These are phyloP conservation scores for Caenorhabditis latens DNA, from an alignment of 1,140 invertebrate species.

Conservation along the genomic window DNA sequence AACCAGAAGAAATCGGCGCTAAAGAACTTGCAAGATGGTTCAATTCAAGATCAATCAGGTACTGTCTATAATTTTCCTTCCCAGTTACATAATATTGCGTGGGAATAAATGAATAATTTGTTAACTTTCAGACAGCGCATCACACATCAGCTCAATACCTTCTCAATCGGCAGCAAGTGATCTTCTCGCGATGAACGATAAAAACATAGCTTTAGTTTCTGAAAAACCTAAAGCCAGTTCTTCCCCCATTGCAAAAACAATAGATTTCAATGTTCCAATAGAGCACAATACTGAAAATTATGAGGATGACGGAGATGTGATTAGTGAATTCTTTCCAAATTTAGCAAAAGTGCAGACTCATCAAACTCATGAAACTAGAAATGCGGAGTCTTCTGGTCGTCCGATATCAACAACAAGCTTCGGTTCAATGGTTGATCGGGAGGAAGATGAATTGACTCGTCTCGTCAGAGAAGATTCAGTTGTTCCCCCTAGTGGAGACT, in stretches of 20 bases:
- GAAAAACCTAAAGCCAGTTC: background rate
- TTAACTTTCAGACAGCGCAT: no score
- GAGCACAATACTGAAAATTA: background rate
- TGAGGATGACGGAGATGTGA: background rate
- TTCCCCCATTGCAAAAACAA: background rate
- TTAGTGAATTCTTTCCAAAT: constrained; percentile 19
- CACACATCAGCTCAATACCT: no score
- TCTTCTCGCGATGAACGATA: no score
- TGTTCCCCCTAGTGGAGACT: background rate
- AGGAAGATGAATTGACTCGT: background rate
- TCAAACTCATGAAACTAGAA: background rate
- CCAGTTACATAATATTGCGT: no score
- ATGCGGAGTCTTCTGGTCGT: background rate
- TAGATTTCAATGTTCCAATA: background rate
- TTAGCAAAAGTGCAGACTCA: background rate
- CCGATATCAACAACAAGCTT: background rate
- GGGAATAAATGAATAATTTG: no score
- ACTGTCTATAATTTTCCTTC: no score
- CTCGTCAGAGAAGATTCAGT: background rate
- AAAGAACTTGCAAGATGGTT: no score
- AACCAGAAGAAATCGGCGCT: background rate
- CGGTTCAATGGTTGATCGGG: background rate
- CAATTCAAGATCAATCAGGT: no score
- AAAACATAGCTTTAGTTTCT: no score
- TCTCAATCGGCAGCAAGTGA: no score